Base-by-base conservation (phyloP, 2,797 vertebrate species). In the Manis crassicaudata region DNA sequence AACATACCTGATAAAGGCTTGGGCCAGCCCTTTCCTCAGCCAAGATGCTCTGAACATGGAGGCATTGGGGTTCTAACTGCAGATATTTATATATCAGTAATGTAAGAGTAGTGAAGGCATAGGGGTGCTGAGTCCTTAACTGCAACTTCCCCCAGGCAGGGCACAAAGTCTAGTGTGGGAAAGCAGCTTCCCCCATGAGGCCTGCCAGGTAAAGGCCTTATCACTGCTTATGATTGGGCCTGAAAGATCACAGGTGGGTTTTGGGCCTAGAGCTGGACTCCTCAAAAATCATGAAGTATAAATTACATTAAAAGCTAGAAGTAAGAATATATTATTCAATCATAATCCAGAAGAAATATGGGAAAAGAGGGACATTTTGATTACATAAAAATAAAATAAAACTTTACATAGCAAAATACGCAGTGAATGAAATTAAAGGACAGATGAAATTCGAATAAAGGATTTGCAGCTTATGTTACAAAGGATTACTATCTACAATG, bases 371-470 rank as follows among this genome's bases (percentile, higher is more conserved):
- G 9, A 63, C 9, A 50, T 0, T 72, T 80, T 83, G 13, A 29
- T 63, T 85, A 32, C 3, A 76, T 50, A 37, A 84, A 67, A 52
- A 79, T 43, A 72, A 77, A 83, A 63, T 18, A 92, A 96, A 95
- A 86, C 7, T 68, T 65, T 54, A 9, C 35, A 56, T 35, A 70
- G 60, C 13, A 88, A 93, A 87, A 90, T 63, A 32, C 14, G 60
- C 14, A 60, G 50, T 1, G 43, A 32, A 10, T 4, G 70, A 93
- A 77, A 29, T 50, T 77, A 72, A 87, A 92, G 11, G 11, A 35
- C 56, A 67, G 54, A 84, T 52, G 13, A 68, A 94, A 92, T 93
- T 1, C 62, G 18, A 50, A 21, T 35, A 79, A 81, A 54, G 11
- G 13, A 54, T 76, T 52, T 75, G 18, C 20, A 52, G 85, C 37